Conservation (phyloP, 2,888 invertebrate genomes). For the Ceraclea dissimilis region DNA sequence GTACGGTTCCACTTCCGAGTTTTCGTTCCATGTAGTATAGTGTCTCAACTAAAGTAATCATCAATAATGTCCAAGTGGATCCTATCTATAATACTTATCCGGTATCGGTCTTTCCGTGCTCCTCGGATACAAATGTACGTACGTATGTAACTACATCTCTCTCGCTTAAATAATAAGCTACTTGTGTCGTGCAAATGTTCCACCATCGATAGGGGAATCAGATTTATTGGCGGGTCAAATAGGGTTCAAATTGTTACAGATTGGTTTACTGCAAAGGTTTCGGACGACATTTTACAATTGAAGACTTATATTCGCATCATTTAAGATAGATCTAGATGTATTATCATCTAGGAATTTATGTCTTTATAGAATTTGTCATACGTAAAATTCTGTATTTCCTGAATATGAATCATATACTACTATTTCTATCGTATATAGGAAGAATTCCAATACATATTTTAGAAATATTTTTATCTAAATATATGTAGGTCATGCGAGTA, state of each 20-base stretch:
- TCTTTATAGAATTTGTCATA: background rate
- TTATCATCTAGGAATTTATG: background rate
- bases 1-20: too few relatives aligned
- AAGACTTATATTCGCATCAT: background rate
- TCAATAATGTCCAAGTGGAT: too few relatives aligned
- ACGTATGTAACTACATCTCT: background rate
- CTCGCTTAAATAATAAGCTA: background rate
- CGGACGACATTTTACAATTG: background rate
- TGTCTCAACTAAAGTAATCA: too few relatives aligned
- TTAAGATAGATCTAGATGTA: background rate
- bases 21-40: too few relatives aligned
- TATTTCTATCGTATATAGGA: too few relatives aligned
- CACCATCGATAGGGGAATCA: background rate
- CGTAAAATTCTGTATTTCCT: too few relatives aligned
- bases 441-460: too few relatives aligned
- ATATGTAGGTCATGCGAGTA: too few relatives aligned
- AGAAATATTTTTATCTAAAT: too few relatives aligned
- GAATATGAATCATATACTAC: too few relatives aligned
- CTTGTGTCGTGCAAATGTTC: background rate
- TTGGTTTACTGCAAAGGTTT: slow-evolving; percentile 1
- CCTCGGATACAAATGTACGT: background rate
- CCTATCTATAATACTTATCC: background rate
- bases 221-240: slow-evolving; percentile 2
- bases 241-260: slow-evolving; percentile 1
- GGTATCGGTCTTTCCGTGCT: background rate